phyloP scores from a whole-genome alignment of 2,113 vertebrate genomes.

The Eurypyga helias region DNA sequence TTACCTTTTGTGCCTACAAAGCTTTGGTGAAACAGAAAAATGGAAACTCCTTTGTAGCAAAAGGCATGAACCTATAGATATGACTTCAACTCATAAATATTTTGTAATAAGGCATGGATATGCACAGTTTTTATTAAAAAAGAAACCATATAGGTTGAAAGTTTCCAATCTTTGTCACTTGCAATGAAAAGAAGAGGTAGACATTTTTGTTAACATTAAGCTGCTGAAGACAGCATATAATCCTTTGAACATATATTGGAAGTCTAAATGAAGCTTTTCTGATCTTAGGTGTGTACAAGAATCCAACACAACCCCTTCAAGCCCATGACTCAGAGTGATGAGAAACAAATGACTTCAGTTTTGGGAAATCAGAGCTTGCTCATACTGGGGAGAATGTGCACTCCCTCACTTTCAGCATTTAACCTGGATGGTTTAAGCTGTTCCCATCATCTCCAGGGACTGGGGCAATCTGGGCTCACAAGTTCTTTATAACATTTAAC shows the following conservation, averaged over 20 bases:
- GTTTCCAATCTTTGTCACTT: neutral
- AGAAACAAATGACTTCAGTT: neutral
- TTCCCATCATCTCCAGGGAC: neutral
- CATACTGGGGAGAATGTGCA: fast-evolving
- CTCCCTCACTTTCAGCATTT: neutral
- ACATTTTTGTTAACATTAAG: neutral
- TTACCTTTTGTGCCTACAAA: neutral
- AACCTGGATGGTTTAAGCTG: neutral
- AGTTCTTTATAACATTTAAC: neutral
- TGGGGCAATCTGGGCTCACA: neutral
- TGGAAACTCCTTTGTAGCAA: neutral
- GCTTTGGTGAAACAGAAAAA: neutral
- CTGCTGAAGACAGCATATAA: neutral
- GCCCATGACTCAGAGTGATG: neutral
- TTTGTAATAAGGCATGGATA: neutral
- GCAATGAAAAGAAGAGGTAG: neutral
- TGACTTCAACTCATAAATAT: neutral
- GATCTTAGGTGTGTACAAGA: neutral
- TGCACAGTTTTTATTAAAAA: neutral
- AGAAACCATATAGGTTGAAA: neutral
- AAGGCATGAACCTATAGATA: neutral
- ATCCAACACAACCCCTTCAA: neutral
- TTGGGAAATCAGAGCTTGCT: neutral
- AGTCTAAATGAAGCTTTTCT: neutral
- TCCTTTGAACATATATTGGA: neutral